These are phyloP conservation scores for Myotis daubentonii DNA, from an alignment of 2,797 vertebrate species.

Conservation along the genomic window DNA sequence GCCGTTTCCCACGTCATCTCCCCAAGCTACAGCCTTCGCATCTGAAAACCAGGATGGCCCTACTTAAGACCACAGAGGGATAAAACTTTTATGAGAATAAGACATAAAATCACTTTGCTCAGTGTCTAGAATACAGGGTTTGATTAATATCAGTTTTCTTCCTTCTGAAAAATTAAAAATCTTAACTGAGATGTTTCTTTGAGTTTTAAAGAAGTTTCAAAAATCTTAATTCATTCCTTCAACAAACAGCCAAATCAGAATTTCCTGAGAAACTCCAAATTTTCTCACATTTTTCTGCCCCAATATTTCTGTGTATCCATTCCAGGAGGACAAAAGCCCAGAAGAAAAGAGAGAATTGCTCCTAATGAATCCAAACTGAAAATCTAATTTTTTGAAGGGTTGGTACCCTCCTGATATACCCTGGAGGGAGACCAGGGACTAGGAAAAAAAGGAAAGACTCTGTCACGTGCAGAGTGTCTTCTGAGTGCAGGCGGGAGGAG, in stretches of 20 bases:
- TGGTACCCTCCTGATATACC: background rate
- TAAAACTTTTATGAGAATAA: background rate
- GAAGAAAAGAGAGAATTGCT: background rate
- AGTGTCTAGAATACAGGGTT: background rate
- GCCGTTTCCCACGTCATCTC: background rate
- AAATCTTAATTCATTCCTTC: background rate
- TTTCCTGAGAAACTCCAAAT: background rate
- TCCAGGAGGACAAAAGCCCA: background rate
- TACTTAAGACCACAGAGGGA: background rate
- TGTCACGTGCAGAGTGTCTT: background rate
- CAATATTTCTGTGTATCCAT: background rate
- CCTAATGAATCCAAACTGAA: background rate
- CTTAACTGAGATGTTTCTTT: background rate
- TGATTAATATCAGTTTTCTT: background rate
- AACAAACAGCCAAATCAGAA: background rate
- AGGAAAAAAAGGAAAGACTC: background rate
- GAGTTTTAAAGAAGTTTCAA: background rate
- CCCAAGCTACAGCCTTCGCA: background rate
- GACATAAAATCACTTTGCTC: background rate
- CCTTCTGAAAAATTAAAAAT: slow-evolving; percentile 15
- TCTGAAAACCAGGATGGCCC: background rate
- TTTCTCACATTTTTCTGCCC: background rate
- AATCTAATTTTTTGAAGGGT: background rate
- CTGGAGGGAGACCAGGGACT: background rate
- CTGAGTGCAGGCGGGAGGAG: background rate